A percentile compares a stretch with the other conserved stretches of the same genome.
phyloP scores from a whole-genome alignment of 2,113 vertebrate genomes.

The Chionomys nivalis region DNA sequence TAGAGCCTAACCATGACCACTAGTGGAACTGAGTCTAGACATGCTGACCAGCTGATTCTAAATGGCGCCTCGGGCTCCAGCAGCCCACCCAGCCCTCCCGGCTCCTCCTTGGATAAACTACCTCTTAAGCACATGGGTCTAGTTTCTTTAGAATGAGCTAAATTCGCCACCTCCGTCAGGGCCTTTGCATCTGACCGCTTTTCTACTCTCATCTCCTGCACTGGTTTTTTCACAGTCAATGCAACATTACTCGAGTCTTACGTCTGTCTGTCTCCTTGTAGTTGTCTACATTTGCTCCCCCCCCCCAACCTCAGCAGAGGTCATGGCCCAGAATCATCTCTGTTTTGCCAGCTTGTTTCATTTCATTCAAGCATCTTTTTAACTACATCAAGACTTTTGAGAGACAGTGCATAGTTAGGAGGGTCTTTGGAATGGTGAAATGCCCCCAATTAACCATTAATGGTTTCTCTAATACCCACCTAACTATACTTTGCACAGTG shows the following conservation, averaged over 20 bases:
- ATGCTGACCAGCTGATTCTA: not conserved
- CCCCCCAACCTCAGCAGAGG: too few relatives aligned
- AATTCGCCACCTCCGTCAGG: not conserved
- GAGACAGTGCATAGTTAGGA: not conserved
- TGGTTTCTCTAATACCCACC: not conserved
- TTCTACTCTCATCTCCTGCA: not conserved
- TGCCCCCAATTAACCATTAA: too few relatives aligned
- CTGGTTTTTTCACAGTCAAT: fast-evolving
- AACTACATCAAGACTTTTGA: not conserved
- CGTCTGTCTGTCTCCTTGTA: not conserved
- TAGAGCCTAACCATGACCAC: not conserved
- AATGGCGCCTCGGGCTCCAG: too few relatives aligned
- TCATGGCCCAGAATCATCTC: not conserved
- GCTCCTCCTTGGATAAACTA: not conserved
- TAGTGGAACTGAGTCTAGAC: not conserved
- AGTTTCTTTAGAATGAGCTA: not conserved
- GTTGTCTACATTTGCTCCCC: not conserved
- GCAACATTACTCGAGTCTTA: not conserved
- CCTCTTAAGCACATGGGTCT: not conserved
- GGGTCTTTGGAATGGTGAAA: not conserved
- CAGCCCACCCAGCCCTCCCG: not conserved
- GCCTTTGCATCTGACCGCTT: not conserved
- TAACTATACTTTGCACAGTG: not conserved
- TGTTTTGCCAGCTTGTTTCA: not conserved
- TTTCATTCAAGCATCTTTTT: not conserved